Evolutionary conservation across 2,888 invertebrate genomes (phyloP), one percentile per base, ranked within the genome.

Genomic region (Odontothrips loti): DNA sequence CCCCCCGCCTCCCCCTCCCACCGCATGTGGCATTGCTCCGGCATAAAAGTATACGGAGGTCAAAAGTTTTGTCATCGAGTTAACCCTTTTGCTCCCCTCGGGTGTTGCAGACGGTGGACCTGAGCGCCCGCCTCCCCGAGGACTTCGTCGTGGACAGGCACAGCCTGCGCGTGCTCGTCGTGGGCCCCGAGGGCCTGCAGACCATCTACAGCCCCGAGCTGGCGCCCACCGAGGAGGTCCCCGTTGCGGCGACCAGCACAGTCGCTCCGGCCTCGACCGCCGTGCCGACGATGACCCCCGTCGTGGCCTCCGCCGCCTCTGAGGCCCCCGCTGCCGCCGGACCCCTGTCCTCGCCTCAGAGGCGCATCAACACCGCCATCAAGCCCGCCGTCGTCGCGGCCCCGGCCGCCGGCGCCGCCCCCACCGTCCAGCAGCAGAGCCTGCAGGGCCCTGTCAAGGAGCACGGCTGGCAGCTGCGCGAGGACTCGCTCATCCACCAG

Each of bases 401-500:
- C 78, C 58, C 82, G 80, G 75, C 81, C 27, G 51, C 91, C 83
- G 91, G 91, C 85, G 89, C 89, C 12, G 90, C 90, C 88, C 87
- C 90, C 81, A 82, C 84, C 82, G 82, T 87, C 3, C 34, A 2
- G 34, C 34, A 43, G 34, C 34, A 43, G 78, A 6, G 63, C 4
- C 75, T 81, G 29, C 83, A 91, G 86, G 87, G n/a, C n/a, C n/a
- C n/a, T n/a, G n/a, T n/a, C n/a, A n/a, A n/a, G n/a, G n/a, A n/a
- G n/a, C n/a, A n/a, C n/a, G n/a, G 88, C 83, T 93, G 93, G 92
- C 89, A 89, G 20, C 87, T 93, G 82, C 90, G 91, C 85, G 92
- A 92, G 87, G 91, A 93, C 85, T 93, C 92, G 11, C 89, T 93
- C 79, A 93, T 93, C 83, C 93, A 93, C 87, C 93, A 93, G 86